These are phyloP conservation scores for Paralvinella palmiformis DNA, from an alignment of 1,140 invertebrate genomes.

Conservation along the genomic window DNA sequence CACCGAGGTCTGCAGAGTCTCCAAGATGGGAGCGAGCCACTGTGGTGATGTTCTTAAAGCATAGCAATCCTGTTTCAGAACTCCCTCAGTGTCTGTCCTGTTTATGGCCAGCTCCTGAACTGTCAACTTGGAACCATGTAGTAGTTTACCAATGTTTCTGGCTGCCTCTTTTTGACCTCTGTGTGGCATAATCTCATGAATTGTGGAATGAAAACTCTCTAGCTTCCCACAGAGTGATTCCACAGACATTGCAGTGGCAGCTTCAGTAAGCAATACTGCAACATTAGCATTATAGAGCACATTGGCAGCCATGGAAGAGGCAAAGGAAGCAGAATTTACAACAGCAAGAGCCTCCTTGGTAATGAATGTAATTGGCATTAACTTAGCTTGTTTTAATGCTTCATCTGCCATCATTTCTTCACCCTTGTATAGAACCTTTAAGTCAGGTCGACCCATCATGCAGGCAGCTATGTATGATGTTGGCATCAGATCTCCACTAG, in stretches of 20 bases:
- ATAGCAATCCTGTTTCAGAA: slow-evolving; percentile 15
- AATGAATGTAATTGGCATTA: slow-evolving; percentile 9
- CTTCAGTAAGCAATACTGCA: slow-evolving; percentile 11
- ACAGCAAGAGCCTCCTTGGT: slow-evolving; percentile 19
- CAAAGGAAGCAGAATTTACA: slow-evolving; percentile 16
- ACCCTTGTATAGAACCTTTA: slow-evolving; percentile 4
- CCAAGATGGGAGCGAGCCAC: slow-evolving; percentile 3
- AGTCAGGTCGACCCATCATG: slow-evolving; percentile 9
- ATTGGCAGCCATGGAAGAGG: slow-evolving; percentile 11
- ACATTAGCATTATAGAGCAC: slow-evolving; percentile 12
- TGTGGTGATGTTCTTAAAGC: not conserved
- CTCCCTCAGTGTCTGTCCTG: not conserved
- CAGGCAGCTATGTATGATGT: slow-evolving; percentile 15
- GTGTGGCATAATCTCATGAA: slow-evolving; percentile 12
- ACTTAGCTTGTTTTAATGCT: slow-evolving; percentile 1
- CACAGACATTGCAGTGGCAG: slow-evolving; percentile 15
- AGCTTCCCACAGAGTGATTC: slow-evolving; percentile 12
- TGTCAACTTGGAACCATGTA: slow-evolving; percentile 9
- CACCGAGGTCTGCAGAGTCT: not conserved
- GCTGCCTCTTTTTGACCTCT: slow-evolving; percentile 10
- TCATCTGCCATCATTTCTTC: not conserved
- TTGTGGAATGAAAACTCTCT: slow-evolving; percentile 19
- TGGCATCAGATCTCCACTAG: slow-evolving; percentile 15
- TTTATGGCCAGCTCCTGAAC: not conserved
- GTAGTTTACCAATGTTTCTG: not conserved